Conservation (phyloP, 2,797 vertebrate genomes). For the Rhinichthys osculus region DNA sequence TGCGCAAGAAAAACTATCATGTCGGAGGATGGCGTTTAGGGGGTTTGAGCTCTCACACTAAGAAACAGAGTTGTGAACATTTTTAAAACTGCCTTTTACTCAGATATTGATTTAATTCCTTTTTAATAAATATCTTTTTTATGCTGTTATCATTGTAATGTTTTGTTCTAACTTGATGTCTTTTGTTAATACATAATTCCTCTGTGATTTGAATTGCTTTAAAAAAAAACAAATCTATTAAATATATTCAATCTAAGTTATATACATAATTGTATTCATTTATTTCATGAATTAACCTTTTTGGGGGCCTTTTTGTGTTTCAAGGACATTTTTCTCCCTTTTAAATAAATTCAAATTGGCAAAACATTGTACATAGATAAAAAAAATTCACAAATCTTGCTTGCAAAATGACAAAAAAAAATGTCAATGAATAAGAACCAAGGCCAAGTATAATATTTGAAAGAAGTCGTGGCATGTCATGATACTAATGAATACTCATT, state of each 20-base stretch:
- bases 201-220: neutral
- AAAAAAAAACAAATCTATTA: neutral
- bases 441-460: neutral
- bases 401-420: neutral
- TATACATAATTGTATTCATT: neutral
- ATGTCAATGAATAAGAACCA: neutral
- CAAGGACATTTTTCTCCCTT: neutral
- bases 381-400: neutral
- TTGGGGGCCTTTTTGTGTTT: neutral
- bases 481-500: neutral
- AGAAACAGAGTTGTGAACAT: neutral
- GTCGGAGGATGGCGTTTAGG: neutral
- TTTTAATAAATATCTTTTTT: neutral
- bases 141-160: neutral
- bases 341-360: neutral
- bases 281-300: neutral
- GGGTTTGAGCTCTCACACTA: neutral
- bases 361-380: neutral
- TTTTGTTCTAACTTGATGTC: neutral
- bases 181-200: neutral
- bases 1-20: neutral
- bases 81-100: neutral
- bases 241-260: neutral
- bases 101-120: constrained; percentile 14
- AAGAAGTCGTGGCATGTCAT: neutral